Base-by-base conservation (phyloP, 2,888 invertebrate genomes). In the Oscheius sp. region DNA sequence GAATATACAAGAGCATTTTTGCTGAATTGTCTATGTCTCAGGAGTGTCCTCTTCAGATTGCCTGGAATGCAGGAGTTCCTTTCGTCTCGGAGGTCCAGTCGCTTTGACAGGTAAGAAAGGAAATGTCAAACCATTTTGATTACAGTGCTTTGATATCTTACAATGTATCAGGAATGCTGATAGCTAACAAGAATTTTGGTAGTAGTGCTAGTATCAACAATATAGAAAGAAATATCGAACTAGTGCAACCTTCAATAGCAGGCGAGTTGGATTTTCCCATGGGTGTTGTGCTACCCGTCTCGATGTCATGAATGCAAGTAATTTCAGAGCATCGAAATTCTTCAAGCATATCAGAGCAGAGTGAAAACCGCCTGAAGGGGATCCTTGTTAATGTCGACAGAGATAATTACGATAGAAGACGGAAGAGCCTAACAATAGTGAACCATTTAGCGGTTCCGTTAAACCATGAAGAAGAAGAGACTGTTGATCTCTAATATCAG, bases 1-100 rank as follows among this genome's bases (percentile, higher is more conserved):
- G 73, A 77, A 54, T 85, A 86, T 61, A 75, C 78, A 0, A 67
- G 82, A 22, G 81, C 82, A 1, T 85, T 85, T 54, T 66, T 84
- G 1, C 49, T 68, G 20, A 78, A 78, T 47, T 82, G 80, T 51
- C 36, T 63, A 20, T 82, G 80, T 47, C 33, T 81, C 12, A 68
- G 72, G 26, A 71, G 33, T 3, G 36, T 73, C 9, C 30, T 73
- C 2, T 62, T 62, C 24, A 41, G 68, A 38, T 57, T 69, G 22
- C 76, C 73, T 8, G 51, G 56, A 4, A 66, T 73, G 17, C 69
- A 73, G 17, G 54, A 67, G 9, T 74, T 72, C 41, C 2, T 74
- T 22, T n/a, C 68, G 6, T 64, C 56, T 9, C 24, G 77, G 41
- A 66, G 74, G 30, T 64, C 65, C 24, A 77, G 74, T 63, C 71